These are phyloP conservation scores for Phyllotreta striolata DNA, from an alignment of 2,888 invertebrate species.

Conservation along the genomic window DNA sequence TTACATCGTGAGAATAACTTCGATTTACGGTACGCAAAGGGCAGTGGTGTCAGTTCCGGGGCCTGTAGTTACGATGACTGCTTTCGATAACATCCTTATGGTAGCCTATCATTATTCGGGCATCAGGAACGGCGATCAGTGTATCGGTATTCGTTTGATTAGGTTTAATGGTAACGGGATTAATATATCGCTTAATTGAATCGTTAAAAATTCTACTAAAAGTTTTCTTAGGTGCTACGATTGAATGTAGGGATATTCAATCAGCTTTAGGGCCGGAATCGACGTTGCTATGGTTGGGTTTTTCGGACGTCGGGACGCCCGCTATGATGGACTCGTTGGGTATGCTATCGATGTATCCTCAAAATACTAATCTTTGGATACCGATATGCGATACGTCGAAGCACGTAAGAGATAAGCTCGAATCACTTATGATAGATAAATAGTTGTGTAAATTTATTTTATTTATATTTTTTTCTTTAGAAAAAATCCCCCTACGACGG, in stretches of 20 bases:
- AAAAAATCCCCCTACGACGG: slow-evolving; percentile 74
- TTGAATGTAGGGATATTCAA: slow-evolving; percentile 65
- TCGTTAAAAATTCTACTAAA: no score
- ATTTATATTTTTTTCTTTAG: no score
- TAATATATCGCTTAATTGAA: no score
- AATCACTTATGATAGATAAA: no score
- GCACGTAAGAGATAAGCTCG: slow-evolving; percentile 66
- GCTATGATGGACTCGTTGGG: slow-evolving; percentile 81
- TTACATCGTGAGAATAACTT: slow-evolving; percentile 82
- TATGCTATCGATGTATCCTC: slow-evolving; percentile 74
- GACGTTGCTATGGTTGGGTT: slow-evolving; percentile 79
- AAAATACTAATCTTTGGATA: slow-evolving; percentile 78
- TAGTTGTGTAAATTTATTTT: no score
- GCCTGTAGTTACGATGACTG: slow-evolving; percentile 73
- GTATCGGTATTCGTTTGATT: slow-evolving; percentile 65
- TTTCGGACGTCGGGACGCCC: slow-evolving; percentile 83
- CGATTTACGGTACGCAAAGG: slow-evolving; percentile 86
- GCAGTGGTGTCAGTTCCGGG: slow-evolving; percentile 79
- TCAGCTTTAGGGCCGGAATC: slow-evolving; percentile 74
- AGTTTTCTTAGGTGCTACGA: slow-evolving; percentile 35
- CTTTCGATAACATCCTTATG: slow-evolving; percentile 68
- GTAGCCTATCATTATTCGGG: slow-evolving; percentile 72
- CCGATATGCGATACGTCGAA: slow-evolving; percentile 79
- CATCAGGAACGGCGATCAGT: slow-evolving; percentile 64
- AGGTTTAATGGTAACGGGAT: slow-evolving; percentile 64